Evolutionary conservation across 2,888 invertebrate genomes (phyloP).

Genomic region (Tetropium fuscum): DNA sequence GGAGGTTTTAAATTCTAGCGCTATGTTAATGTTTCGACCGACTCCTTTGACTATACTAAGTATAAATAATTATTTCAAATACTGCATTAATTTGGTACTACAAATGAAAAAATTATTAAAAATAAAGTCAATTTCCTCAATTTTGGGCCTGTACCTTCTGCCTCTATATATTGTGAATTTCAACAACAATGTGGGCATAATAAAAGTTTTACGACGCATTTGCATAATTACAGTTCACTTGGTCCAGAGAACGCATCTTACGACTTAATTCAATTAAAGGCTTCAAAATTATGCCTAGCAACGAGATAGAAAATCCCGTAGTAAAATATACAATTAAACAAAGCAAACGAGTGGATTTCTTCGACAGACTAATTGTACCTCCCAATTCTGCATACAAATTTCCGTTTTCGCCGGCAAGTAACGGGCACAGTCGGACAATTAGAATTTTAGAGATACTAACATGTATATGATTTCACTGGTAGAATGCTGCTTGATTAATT

Average conservation of each 20-base stretch:
- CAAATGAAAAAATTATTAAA: no score
- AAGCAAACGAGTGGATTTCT: constrained; percentile 61
- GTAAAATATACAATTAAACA: constrained; percentile 51
- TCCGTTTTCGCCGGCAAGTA: constrained; percentile 49
- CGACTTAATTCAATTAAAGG: constrained; percentile 27
- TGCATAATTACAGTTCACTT: constrained; percentile 30
- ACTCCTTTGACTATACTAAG: no score
- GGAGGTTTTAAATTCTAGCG: no score
- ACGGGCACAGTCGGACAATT: constrained; percentile 49
- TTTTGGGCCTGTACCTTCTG: no score
- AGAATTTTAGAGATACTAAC: constrained; percentile 55
- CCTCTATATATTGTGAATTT: no score
- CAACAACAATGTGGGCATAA: constrained; percentile 19
- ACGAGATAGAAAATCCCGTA: constrained; percentile 41
- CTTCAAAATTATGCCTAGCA: constrained; percentile 32
- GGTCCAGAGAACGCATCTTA: constrained; percentile 26
- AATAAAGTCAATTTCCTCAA: no score
- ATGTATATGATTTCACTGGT: constrained; percentile 55
- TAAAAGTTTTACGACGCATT: constrained; percentile 17
- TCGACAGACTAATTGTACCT: constrained; percentile 58
- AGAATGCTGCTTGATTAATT: constrained; percentile 55
- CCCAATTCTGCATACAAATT: constrained; percentile 62
- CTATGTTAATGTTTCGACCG: no score
- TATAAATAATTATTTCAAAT: no score
- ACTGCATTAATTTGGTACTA: no score